These are phyloP conservation scores for Andrena marginata DNA, from an alignment of 2,888 invertebrate genomes.

Conservation along the genomic window DNA sequence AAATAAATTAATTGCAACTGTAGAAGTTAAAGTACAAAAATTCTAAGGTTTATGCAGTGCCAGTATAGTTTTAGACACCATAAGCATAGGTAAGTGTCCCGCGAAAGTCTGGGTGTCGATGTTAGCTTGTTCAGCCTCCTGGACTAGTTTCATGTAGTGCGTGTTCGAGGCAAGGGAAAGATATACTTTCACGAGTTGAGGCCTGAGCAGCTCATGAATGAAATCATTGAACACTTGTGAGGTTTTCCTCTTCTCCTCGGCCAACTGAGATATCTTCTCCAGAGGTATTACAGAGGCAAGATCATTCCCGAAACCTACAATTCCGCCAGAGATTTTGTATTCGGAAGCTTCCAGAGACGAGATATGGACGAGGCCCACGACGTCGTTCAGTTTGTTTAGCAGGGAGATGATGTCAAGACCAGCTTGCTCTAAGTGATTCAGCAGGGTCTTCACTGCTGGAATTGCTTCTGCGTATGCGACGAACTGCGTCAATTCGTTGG, in stretches of 20 bases:
- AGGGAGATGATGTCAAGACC: conserved; percentile 20
- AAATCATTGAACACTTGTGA: not conserved
- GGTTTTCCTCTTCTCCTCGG: not conserved
- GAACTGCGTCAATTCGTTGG: not conserved
- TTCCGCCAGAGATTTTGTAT: conserved; percentile 6
- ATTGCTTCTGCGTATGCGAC: not conserved
- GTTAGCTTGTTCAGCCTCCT: not conserved
- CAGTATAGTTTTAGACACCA: no score
- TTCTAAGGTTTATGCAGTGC: no score
- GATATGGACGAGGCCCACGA: not conserved
- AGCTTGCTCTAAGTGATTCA: not conserved
- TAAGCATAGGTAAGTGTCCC: no score
- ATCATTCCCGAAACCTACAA: not conserved
- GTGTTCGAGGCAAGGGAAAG: not conserved
- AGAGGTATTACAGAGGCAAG: not conserved
- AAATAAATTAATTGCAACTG: no score
- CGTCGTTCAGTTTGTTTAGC: not conserved
- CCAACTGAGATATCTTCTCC: not conserved
- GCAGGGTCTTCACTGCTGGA: not conserved
- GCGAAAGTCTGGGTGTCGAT: no score
- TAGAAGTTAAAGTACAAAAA: no score
- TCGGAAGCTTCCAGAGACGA: not conserved
- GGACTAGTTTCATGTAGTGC: not conserved
- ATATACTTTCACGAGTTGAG: not conserved
- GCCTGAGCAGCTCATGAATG: not conserved